phyloP scores from a whole-genome alignment of 2,113 vertebrate genomes.

The Lynx canadensis region DNA sequence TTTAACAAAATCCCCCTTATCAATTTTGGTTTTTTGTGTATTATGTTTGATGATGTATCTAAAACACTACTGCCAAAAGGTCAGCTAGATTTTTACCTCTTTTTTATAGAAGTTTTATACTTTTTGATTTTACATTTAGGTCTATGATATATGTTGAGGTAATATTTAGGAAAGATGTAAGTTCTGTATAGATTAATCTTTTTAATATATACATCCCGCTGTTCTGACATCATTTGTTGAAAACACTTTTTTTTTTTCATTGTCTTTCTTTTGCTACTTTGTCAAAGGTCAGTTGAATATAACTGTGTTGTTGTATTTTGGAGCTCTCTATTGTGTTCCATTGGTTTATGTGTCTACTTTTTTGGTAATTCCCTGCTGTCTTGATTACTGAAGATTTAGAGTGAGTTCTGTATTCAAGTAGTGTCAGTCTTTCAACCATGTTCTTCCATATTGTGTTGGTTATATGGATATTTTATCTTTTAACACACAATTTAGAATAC shows the following conservation, averaged over 20 bases:
- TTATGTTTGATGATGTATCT: background rate
- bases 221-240: background rate
- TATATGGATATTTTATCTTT: background rate
- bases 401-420: background rate
- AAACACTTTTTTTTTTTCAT: background rate
- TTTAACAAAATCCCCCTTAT: background rate
- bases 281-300: background rate
- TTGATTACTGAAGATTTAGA: background rate
- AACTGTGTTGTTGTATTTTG: background rate
- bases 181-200: background rate
- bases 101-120: background rate
- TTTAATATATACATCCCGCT: background rate
- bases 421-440: background rate
- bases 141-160: background rate
- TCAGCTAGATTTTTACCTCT: background rate
- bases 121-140: background rate
- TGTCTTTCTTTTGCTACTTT: background rate
- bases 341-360: background rate
- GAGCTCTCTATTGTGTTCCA: background rate
- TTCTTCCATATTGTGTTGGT: background rate
- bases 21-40: background rate
- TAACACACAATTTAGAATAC: background rate
- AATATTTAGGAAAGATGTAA: background rate
- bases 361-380: background rate
- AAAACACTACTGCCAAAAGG: background rate